Evolutionary conservation across 64 coral and sea anemone species (phyloP).

Genomic region (Orbicella faveolata): DNA sequence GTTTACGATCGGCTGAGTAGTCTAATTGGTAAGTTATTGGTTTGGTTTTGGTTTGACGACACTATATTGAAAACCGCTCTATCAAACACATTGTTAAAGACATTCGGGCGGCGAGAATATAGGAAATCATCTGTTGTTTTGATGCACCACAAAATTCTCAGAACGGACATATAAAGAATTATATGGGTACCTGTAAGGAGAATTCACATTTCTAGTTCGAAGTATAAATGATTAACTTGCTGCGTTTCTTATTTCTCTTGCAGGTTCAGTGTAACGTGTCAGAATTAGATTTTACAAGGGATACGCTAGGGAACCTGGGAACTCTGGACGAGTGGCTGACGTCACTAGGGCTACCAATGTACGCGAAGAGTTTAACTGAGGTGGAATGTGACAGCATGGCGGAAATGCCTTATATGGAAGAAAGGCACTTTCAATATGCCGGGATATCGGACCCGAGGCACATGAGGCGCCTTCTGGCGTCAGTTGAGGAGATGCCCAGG

Average conservation of each 20-base stretch:
- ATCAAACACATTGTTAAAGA: too few species aligned
- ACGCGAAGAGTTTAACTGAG: constrained; percentile 69
- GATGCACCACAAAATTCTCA: too few species aligned
- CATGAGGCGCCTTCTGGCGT: constrained; percentile 79
- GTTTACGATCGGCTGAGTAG: too few species aligned
- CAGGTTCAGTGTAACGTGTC: constrained; percentile 73
- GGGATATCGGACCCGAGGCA: constrained; percentile 76
- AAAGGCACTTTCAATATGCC: constrained; percentile 83
- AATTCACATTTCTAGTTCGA: too few species aligned
- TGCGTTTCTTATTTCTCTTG: not conserved
- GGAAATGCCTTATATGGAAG: constrained; percentile 74
- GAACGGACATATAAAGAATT: too few species aligned
- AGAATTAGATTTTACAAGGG: constrained; percentile 39
- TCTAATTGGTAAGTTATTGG: too few species aligned
- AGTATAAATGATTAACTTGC: too few species aligned
- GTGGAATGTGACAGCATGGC: constrained; percentile 91
- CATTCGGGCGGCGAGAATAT: too few species aligned
- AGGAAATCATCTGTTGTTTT: too few species aligned
- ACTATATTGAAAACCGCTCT: too few species aligned
- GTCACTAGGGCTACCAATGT: constrained; percentile 92
- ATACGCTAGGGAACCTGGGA: constrained; percentile 64
- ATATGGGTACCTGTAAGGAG: too few species aligned
- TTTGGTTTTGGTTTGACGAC: too few species aligned
- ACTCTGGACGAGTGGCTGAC: constrained; percentile 78
- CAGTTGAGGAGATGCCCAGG: constrained; percentile 64